phyloP scores from a whole-genome alignment of 2,113 vertebrate species.

The Thymallus thymallus region DNA sequence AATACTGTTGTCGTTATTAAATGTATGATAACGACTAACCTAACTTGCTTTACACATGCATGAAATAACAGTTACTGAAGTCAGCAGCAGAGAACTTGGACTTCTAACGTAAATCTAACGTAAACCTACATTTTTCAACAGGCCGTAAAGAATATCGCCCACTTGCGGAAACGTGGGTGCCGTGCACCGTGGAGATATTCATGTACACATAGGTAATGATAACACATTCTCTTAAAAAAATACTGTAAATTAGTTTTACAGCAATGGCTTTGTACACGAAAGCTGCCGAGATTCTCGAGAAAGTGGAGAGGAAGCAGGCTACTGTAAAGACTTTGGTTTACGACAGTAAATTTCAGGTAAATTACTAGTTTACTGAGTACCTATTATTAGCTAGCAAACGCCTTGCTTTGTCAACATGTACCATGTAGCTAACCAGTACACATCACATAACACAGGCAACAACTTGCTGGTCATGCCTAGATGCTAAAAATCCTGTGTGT shows the following conservation, averaged over 20 bases:
- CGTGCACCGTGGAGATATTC: neutral
- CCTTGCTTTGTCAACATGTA: too few species aligned
- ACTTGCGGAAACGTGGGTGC: conserved; percentile 10
- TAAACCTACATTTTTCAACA: conserved; percentile 5
- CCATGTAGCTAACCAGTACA: neutral
- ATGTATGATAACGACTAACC: too few species aligned
- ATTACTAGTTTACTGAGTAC: too few species aligned
- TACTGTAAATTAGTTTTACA: neutral
- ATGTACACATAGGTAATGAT: neutral
- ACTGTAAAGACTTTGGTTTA: conserved; percentile 86
- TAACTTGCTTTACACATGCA: too few species aligned
- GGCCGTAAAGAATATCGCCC: conserved; percentile 17
- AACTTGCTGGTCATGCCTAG: too few species aligned
- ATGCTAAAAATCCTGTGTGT: too few species aligned
- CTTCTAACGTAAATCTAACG: conserved; percentile 14
- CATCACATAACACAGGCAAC: too few species aligned
- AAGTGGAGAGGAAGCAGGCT: conserved; percentile 79
- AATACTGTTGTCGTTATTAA: too few species aligned
- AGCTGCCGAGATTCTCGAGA: conserved; percentile 81
- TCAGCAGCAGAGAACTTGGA: neutral
- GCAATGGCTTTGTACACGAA: conserved; percentile 79
- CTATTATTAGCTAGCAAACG: neutral
- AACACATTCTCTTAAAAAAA: neutral
- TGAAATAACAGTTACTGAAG: too few species aligned
- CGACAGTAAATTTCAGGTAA: conserved; percentile 81